phyloP scores from a whole-genome alignment of 2,888 invertebrate genomes.

The Cinara cedri region DNA sequence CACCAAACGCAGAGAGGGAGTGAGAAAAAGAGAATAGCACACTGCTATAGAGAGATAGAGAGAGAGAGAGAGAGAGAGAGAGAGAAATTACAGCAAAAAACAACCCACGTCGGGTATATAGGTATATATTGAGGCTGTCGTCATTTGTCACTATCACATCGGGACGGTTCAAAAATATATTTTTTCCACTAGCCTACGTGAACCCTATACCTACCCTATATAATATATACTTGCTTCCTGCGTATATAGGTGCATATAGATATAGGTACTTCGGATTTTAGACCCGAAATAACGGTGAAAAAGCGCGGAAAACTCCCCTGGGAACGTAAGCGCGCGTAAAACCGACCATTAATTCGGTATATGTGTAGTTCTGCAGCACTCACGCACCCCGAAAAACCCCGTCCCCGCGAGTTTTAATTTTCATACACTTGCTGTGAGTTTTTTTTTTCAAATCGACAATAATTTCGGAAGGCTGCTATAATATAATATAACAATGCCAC shows the following conservation, averaged over 20 bases:
- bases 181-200: slow-evolving; percentile 18
- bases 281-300: slow-evolving; percentile 31
- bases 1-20: not conserved
- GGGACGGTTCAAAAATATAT: slow-evolving; percentile 47
- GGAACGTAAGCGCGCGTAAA: slow-evolving; percentile 43
- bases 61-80: not conserved
- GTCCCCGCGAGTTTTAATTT: not conserved
- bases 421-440: not conserved
- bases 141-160: slow-evolving; percentile 54
- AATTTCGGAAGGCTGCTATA: not conserved
- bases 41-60: not conserved
- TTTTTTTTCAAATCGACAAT: not conserved
- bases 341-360: slow-evolving; percentile 50
- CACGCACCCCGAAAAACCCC: not conserved
- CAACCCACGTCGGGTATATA: not conserved
- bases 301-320: slow-evolving; percentile 31
- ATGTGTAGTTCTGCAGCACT: not conserved
- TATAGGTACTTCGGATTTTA: not conserved
- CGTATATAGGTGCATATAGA: too few species aligned
- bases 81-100: slow-evolving; percentile 27
- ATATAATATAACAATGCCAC: too few species aligned
- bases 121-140: not conserved
- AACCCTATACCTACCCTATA: not conserved
- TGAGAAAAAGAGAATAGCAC: not conserved
- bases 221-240: not conserved